A percentile compares a stretch with the other conserved stretches of the same genome.
phyloP scores from a whole-genome alignment of 2,113 vertebrate species.

The Brienomyrus longianalis region DNA sequence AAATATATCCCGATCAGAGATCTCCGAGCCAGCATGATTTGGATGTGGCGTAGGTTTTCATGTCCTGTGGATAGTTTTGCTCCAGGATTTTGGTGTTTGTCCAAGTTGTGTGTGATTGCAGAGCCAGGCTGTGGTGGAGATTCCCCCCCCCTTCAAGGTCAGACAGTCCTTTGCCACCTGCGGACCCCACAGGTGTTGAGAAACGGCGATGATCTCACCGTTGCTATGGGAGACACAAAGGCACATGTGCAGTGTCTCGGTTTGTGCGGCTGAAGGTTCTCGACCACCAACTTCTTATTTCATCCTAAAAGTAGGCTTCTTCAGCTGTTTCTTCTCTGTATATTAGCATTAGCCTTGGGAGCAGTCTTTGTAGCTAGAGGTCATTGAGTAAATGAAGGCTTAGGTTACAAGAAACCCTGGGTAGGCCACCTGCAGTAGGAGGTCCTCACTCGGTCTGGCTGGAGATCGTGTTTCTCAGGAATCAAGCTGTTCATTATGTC shows the following conservation, averaged over 20 bases:
- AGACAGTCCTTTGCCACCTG: not conserved
- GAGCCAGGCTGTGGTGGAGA: not conserved
- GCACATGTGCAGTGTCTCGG: not conserved
- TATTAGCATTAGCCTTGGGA: not conserved
- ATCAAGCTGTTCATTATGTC: not conserved
- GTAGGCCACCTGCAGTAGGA: not conserved
- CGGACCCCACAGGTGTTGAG: not conserved
- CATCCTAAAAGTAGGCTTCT: not conserved
- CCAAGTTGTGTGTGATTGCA: not conserved
- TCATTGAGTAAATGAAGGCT: slow-evolving; percentile 1
- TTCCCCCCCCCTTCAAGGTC: not conserved
- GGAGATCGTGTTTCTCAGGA: not conserved
- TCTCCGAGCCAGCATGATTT: not conserved
- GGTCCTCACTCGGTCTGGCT: not conserved
- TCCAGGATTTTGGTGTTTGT: not conserved
- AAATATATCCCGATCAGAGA: not conserved
- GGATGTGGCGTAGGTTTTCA: not conserved
- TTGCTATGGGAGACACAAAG: slow-evolving; percentile 7
- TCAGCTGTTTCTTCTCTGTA: not conserved
- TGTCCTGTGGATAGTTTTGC: slow-evolving; percentile 4
- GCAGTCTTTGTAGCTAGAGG: not conserved
- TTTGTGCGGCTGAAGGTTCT: not conserved
- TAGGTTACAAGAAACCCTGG: not conserved
- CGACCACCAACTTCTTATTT: too few relatives aligned
- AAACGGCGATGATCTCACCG: not conserved